Evolutionary conservation across 2,888 invertebrate species (phyloP), one percentile per base, ranked within the genome.

Genomic region (Orthosia gothica): DNA sequence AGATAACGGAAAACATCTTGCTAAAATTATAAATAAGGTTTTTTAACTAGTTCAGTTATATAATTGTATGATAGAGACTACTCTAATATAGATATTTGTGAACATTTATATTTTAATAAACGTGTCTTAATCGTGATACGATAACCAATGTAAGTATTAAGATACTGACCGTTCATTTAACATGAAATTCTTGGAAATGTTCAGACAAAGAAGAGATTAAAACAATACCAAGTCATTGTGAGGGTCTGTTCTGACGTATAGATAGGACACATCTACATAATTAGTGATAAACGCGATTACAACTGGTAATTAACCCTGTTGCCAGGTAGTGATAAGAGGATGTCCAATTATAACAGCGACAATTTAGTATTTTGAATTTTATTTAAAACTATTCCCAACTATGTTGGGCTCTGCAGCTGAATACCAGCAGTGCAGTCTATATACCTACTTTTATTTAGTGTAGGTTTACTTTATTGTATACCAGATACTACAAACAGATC

Each of bases 241-340:
- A 81, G 77, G 49, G 68, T 40, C 63, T 70, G 69, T 20, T 74
- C 52, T 81, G 86, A 76, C 76, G 70, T 61, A 13, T 12, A 68
- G 85, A 82, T 87, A 82, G 61, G 52, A 20, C 23, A 61, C 72
- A 87, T 82, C 79, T 82, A 70, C 63, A 82, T 81, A 73, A 71
- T 71, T 69, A 76, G 54, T 58, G 77, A 87, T 85, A 76, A 76
- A 59, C 54, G 50, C 49, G 71, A 84, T 82, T 76, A 82, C 20
- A 57, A 52, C 49, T 61, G 49, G 64, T 74, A 87, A 85, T 79
- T 77, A 72, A 74, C 75, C 54, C 65, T 73, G 85, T 85, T 82
- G 66, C 65, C 45, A 78, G 64, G 87, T 74, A 58, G 23, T 71
- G 79, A 85, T 79, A 83, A 67, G 52, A 55, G 54, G 67, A 64